phyloP scores from a whole-genome alignment of 1,140 invertebrate species.

The Drosophila sucinea region DNA sequence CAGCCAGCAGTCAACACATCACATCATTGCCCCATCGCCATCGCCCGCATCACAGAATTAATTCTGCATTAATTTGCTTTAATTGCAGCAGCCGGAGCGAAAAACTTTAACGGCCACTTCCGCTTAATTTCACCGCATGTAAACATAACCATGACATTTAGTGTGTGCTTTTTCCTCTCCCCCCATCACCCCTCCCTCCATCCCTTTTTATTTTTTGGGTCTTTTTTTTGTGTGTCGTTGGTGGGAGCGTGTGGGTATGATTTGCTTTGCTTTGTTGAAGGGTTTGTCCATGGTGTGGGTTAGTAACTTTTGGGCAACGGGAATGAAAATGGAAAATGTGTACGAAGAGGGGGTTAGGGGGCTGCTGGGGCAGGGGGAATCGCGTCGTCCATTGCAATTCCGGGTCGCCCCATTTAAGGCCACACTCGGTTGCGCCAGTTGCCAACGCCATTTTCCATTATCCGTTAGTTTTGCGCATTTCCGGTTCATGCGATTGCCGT shows the following conservation, averaged over 20 bases:
- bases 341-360: neutral
- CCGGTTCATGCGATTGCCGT: slow-evolving; percentile 66
- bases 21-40: neutral
- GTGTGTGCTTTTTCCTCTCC: slow-evolving; percentile 35
- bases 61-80: slow-evolving; percentile 75
- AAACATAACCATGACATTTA: slow-evolving; percentile 80
- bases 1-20: slow-evolving; percentile 13
- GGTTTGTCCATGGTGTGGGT: slow-evolving; percentile 6
- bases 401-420: slow-evolving; percentile 60
- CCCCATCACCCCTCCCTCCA: too few relatives aligned
- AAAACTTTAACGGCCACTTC: slow-evolving; percentile 68
- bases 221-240: slow-evolving; percentile 57
- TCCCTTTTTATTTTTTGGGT: neutral
- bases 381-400: slow-evolving; percentile 16
- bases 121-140: slow-evolving; percentile 73
- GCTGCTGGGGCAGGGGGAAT: neutral
- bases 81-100: slow-evolving; percentile 51
- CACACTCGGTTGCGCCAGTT: slow-evolving; percentile 63
- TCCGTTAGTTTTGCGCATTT: slow-evolving; percentile 80
- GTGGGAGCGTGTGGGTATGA: slow-evolving; percentile 15
- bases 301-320: slow-evolving; percentile 19
- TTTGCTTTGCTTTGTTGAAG: neutral
- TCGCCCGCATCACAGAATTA: slow-evolving; percentile 33
- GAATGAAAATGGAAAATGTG: slow-evolving; percentile 4
- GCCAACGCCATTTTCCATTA: slow-evolving; percentile 72